Percentiles rank a stretch among this genome's conserved stretches.
Conservation (phyloP, 2,888 invertebrate genomes). For the Noctua janthina region DNA sequence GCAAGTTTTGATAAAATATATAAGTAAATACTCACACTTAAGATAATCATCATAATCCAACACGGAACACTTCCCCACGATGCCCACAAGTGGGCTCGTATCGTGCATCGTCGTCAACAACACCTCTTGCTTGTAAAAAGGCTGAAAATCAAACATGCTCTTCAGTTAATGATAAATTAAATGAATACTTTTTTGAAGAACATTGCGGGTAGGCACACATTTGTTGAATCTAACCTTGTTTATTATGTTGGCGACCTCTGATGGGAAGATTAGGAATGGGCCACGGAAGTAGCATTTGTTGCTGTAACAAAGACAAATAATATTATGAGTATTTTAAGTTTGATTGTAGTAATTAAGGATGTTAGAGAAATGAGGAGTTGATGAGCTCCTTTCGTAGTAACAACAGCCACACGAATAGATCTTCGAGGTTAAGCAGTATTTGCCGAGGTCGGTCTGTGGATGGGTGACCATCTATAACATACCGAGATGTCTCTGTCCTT, state of each 20-base stretch:
- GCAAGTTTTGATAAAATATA: neutral
- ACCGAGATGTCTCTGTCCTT: too few species aligned
- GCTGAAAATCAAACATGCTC: constrained; percentile 82
- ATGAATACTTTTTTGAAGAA: neutral
- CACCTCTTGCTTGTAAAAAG: constrained; percentile 98
- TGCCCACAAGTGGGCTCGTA: constrained; percentile 96
- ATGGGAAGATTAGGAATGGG: constrained; percentile 97
- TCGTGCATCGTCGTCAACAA: constrained; percentile 97
- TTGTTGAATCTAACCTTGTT: constrained; percentile 86
- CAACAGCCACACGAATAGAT: too few species aligned
- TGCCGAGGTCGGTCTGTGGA: too few species aligned
- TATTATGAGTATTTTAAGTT: neutral
- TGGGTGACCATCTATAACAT: too few species aligned
- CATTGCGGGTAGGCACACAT: constrained; percentile 3
- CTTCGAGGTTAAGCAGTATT: too few species aligned
- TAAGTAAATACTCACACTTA: constrained; percentile 91
- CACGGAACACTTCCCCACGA: constrained; percentile 97
- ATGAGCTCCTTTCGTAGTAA: too few species aligned
- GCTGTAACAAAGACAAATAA: constrained; percentile 86
- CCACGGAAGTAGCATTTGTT: constrained; percentile 98
- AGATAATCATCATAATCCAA: constrained; percentile 97
- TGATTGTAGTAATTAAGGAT: neutral
- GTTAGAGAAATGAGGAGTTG: too few species aligned
- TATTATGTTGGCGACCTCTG: constrained; percentile 95
- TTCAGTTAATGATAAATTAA: constrained; percentile 64